Base-by-base conservation (phyloP, 2,113 vertebrate genomes). In the Indicator indicator region DNA sequence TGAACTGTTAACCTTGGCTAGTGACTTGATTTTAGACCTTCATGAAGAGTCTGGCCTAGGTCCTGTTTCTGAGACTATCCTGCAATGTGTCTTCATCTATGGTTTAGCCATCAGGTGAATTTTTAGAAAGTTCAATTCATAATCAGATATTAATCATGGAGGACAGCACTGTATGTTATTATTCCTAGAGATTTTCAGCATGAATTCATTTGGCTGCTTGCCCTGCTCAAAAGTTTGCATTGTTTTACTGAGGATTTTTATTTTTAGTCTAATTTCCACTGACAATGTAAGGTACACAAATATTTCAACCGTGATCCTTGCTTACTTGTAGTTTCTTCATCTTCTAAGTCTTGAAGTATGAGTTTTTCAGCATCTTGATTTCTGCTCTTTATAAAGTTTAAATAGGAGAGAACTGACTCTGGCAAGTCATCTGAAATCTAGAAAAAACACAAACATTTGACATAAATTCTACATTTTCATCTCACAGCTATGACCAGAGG, bases 351-450 rank as follows among this genome's bases (percentile, higher is more conserved):
- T 80, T 98, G 96, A 48, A 98, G 94, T 89, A 99, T 95, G 68
- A 98, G 63, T 19, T 97, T 98, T 96, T 99, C 98, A 84, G 97
- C 97, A 59, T 90, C 86, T 91, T 97, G 97, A 80, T 97, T 97
- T 95, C 97, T 97, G 60, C 92, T 98, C 88, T 97, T 98, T 38
- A 98, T 97, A 55, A 97, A 86, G 77, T 98, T 95, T 93, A 99
- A 97, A 97, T 97, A 99, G 56, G 96, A 97, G 62, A 98, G 58
- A 92, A 99, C 93, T n/a, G 98, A 98, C 36, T 97, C 95, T 27
- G 99, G 98, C 32, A 99, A 89, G 23, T 97, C 97, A 88, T 94
- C 97, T 28, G 94, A 88, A 81, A 85, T 88, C 98, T 99, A 92
- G 79, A 96, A 77, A 74, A 76, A 74, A 58, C 30, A 68, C 5